Conservation (phyloP, 2,113 vertebrate genomes). For the Gavia stellata region DNA sequence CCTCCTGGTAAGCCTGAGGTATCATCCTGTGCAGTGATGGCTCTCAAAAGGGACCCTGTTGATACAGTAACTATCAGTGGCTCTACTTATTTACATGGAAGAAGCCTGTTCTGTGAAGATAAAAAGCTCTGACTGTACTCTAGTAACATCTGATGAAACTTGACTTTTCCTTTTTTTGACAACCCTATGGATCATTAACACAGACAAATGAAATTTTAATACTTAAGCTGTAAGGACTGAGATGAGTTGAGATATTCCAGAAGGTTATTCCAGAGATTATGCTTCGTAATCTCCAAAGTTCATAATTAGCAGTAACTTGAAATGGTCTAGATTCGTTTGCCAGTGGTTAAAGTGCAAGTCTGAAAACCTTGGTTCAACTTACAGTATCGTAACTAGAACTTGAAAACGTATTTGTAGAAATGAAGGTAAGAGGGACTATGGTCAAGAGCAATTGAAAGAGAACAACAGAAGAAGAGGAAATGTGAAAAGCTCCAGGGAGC, state of each 20-base stretch:
- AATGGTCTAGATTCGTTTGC: background rate
- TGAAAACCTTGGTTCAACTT: background rate
- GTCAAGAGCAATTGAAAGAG: rapidly evolving
- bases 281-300: background rate
- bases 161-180: background rate
- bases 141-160: background rate
- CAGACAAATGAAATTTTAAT: background rate
- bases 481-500: background rate
- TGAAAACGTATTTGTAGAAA: background rate
- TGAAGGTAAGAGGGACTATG: background rate
- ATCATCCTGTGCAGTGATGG: background rate
- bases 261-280: background rate
- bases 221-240: background rate
- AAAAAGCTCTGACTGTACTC: background rate
- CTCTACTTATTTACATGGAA: background rate
- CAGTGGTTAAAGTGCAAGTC: background rate
- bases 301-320: background rate
- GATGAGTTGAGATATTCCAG: background rate
- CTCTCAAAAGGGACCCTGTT: background rate
- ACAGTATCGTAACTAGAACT: background rate
- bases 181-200: background rate
- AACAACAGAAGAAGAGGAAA: background rate
- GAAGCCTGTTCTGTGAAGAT: background rate
- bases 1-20: background rate
- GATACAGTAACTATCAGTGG: background rate